A percentile compares a stretch with the other conserved stretches of the same genome.
Conservation (phyloP, 2,113 vertebrate genomes). For the Neogale vison region DNA sequence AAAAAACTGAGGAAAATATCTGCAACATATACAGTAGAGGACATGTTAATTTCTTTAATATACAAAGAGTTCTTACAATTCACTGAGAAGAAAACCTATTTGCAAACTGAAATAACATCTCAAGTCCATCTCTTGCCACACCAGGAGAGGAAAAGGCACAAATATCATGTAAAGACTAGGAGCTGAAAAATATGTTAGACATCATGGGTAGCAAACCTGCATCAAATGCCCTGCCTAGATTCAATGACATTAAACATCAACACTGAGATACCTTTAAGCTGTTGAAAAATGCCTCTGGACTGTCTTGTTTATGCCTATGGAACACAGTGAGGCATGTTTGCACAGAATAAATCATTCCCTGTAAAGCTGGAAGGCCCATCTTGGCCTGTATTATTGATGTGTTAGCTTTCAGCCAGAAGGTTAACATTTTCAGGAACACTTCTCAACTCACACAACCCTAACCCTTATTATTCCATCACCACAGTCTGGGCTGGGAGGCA, state of each 20-base stretch:
- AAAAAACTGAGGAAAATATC: not conserved
- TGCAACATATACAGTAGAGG: not conserved
- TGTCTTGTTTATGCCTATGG: not conserved
- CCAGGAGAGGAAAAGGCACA: not conserved
- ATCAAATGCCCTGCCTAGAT: not conserved
- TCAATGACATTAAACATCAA: not conserved
- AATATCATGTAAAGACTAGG: not conserved
- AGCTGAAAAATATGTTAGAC: not conserved
- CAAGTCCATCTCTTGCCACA: not conserved
- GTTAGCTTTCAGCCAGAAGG: constrained; percentile 17
- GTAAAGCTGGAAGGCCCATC: not conserved
- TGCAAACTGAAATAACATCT: constrained; percentile 19
- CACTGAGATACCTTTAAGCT: not conserved
- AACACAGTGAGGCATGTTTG: not conserved
- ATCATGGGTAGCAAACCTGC: not conserved
- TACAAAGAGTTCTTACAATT: not conserved
- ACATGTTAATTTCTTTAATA: not conserved
- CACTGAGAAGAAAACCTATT: not conserved
- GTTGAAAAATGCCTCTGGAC: not conserved
- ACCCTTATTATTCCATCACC: not conserved
- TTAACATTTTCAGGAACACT: not conserved
- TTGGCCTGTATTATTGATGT: not conserved
- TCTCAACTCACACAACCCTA: constrained; percentile 22
- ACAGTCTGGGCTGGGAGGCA: not conserved
- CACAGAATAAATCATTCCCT: not conserved